A percentile compares a stretch with the other conserved stretches of the same genome.
These are phyloP conservation scores for Elysia crispata DNA, from an alignment of 2,888 invertebrate genomes.

Conservation along the genomic window DNA sequence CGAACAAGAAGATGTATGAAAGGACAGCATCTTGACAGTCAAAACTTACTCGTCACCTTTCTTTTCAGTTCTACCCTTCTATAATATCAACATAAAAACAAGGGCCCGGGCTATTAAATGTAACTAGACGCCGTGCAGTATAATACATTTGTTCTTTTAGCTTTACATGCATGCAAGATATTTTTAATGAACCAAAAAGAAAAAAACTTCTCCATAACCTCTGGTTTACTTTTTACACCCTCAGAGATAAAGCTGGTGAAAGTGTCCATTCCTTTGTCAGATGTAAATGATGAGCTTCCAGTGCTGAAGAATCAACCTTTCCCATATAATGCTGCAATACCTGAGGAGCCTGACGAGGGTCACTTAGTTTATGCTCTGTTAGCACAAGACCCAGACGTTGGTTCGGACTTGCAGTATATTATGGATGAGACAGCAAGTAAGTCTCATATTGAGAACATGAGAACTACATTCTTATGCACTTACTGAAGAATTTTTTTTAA, in stretches of 20 bases:
- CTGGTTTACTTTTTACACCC: not conserved
- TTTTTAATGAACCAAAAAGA: not conserved
- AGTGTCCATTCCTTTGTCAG: slow-evolving; percentile 95
- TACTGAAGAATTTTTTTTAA: not conserved
- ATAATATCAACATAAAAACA: not conserved
- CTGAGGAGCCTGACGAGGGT: slow-evolving; percentile 95
- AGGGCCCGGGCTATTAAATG: no score
- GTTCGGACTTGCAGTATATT: slow-evolving; percentile 82
- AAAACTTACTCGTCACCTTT: not conserved
- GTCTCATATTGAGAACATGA: not conserved
- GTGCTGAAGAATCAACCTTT: slow-evolving; percentile 97
- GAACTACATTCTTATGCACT: not conserved
- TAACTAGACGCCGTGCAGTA: no score
- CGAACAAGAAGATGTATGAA: no score
- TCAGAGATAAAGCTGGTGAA: slow-evolving; percentile 61
- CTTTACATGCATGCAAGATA: no score
- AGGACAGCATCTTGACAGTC: not conserved
- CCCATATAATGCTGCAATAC: slow-evolving; percentile 98
- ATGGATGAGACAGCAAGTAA: slow-evolving; percentile 58
- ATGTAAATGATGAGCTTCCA: slow-evolving; percentile 97
- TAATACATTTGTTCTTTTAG: no score
- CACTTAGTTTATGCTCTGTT: slow-evolving; percentile 98
- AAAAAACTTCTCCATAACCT: not conserved
- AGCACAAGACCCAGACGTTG: slow-evolving; percentile 96
- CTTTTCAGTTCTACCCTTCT: not conserved